Evolutionary conservation across 2,113 vertebrate genomes (phyloP), one percentile per base, ranked within the genome.

Genomic region (Xyliphius kryptos): DNA sequence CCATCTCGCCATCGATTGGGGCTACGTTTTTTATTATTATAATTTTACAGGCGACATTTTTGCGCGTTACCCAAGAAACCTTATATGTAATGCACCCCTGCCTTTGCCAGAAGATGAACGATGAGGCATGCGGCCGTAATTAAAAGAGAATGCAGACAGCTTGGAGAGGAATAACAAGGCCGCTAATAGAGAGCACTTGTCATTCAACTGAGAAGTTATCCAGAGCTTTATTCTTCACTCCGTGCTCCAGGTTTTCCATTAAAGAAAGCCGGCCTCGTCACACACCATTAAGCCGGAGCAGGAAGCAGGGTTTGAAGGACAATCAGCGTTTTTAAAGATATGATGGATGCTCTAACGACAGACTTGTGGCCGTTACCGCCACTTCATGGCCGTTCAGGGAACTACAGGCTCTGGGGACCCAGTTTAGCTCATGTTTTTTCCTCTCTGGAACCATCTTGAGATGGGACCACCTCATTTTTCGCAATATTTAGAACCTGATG

Each of bases 311-410:
- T 26, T 32, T 26, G 38, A 5, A 58, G 15, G 64, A 44, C 55
- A 36, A 36, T 46, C 15, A 37, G 16, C 21, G 2, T 46, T 51
- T 66, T 15, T n/a, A 12, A 51, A 66, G 47, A 43, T 37, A 10
- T 52, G 44, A n/a, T 21, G 21, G 16, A 16, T 54, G 17, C 19
- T 49, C 13, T 7, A 40, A n/a, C 9, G 19, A 36, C 5, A 6
- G 26, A 53, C 40, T 59, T 36, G 21, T 68, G 65, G 56, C 9
- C 68, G 56, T 49, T 17, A 56, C 48, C 20, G 52, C 68, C 68
- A 68, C 63, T 68, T 48, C 41, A 46, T 71, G 73, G 50, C 21
- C 15, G 19, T 43, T 6, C 2, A 0, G 2, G 12, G 53, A 12
- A 54, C 43, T 17, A 13, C 71, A 54, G 43, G 14, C 32, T 16